Evolutionary conservation across 64 coral and sea anemone genomes (phyloP), one percentile per base, ranked within the genome.

Genomic region (Dendrophyllia cribrosa): DNA sequence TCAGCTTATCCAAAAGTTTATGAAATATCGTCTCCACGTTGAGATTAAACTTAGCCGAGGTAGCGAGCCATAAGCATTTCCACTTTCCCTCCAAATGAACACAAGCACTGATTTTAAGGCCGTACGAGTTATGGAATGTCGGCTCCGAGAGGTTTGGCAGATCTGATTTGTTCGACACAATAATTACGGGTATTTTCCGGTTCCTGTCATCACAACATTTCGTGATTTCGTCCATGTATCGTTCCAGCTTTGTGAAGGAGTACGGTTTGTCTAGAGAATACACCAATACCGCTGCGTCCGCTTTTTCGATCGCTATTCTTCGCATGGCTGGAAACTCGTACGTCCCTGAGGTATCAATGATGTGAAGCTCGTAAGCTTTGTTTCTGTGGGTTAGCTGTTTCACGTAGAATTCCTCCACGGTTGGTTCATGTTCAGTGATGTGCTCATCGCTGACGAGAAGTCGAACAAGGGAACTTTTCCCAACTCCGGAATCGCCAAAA

Each of bases 271-370:
- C 79, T 22, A 82, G 50, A 49, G 93, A 95, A 72, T 95, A 98
- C 16, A 98, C 93, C 24, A 98, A 69, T 15, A 98, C 52, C 25
- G 86, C 92, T 3, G 86, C 96, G 69, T 98, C 96, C 6, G 89
- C 89, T 62, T 98, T 98, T 19, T 77, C 51, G 24, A 98, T 95
- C 6, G 93, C 96, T 6, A 98, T 74, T 65, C 82, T 92, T 58
- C 96, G 75, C 96, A 98, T 98, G 3, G 93, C 96, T 59, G 96
- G 96, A 75, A 98, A 98, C 26, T 98, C 96, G 74, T 98, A 98
- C 6, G 78, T 67, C 34, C 96, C 96, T 11, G 96, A 92, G 2
- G 90, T 98, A 22, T 98, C 96, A 11, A 98, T 90, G 51, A 98
- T 88, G 12, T 92, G 93, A 7, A 98, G 82, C 56, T 92, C 74